Base-by-base conservation (phyloP, 2,888 invertebrate genomes). In the Noctua janthina region DNA sequence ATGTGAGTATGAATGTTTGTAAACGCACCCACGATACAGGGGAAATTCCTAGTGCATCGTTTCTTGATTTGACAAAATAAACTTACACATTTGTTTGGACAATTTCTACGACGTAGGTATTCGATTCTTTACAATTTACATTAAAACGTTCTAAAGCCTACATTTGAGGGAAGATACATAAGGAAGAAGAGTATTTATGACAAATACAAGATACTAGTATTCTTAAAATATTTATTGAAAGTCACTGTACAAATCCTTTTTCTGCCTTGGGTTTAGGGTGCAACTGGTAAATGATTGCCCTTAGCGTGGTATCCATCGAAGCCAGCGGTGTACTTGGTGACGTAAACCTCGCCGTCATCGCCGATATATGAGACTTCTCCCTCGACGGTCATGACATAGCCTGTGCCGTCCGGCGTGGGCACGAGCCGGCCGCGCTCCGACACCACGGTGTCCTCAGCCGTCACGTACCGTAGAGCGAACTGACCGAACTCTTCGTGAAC, bases 261-360 rank as follows among this genome's bases (percentile, higher is more conserved):
- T n/a, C 39, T 23, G 43, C 4, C 15, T 39, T 17, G 1, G 35
- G n/a, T 17, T 51, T 43, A 46, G 73, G 56, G 71, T 20, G 74
- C 59, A 23, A 89, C 87, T 76, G 91, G 91, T 51, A 95, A 78
- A 86, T 95, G 94, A 29, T 89, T 84, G n/a, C 92, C 94, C 78
- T 93, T 92, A 13, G 91, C 90, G 43, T 92, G 92, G 64, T 86
- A 85, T 13, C 95, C 95, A 59, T 95, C 92, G 13, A 93, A 86
- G 1, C 94, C 95, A 3, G 95, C 93, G 15, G 89, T 90, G 86
- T 94, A 95, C 83, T 93, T 94, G 2, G 94, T 94, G 62, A 93
- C 86, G 87, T 94, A 94, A 35, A 90, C 92, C 85, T 94, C 91
- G 71, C 95, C 95, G 74, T 95, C 94, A 23, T 93, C 92, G 2